phyloP scores from a whole-genome alignment of 2,888 invertebrate species.

The Trachelus stipa region DNA sequence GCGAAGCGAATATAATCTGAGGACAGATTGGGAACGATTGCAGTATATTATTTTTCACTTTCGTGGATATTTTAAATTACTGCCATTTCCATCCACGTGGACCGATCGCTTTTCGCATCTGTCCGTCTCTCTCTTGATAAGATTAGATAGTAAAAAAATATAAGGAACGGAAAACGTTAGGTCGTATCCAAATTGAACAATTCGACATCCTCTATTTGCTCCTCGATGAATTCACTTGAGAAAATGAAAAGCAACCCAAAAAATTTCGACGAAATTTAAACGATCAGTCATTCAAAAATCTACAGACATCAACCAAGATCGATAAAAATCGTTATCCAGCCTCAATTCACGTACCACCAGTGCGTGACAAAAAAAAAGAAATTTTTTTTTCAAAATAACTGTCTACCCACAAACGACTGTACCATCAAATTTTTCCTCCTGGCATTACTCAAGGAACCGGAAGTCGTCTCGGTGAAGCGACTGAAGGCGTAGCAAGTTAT shows the following conservation, averaged over 20 bases:
- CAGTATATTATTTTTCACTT: conserved; percentile 3
- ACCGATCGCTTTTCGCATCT: neutral
- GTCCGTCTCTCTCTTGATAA: neutral
- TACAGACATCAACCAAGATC: too few species aligned
- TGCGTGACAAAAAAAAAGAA: too few species aligned
- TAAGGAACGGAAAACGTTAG: neutral
- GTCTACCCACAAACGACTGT: too few species aligned
- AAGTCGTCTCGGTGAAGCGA: neutral
- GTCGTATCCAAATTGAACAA: too few species aligned
- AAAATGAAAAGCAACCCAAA: too few species aligned
- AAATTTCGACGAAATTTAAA: too few species aligned
- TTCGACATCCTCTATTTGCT: too few species aligned
- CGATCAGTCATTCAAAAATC: too few species aligned
- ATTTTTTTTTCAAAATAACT: too few species aligned
- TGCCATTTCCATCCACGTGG: neutral
- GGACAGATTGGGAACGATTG: neutral
- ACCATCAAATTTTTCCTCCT: neutral
- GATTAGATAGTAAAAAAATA: neutral
- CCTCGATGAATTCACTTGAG: too few species aligned
- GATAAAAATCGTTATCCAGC: too few species aligned
- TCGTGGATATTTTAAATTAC: neutral
- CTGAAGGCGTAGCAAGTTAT: conserved; percentile 16
- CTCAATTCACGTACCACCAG: too few species aligned
- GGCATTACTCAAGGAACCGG: neutral
- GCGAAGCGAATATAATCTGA: neutral